Percentiles rank a stretch among this genome's conserved stretches.
Conservation (phyloP, 2,797 vertebrate genomes). For the Galago senegalensis region DNA sequence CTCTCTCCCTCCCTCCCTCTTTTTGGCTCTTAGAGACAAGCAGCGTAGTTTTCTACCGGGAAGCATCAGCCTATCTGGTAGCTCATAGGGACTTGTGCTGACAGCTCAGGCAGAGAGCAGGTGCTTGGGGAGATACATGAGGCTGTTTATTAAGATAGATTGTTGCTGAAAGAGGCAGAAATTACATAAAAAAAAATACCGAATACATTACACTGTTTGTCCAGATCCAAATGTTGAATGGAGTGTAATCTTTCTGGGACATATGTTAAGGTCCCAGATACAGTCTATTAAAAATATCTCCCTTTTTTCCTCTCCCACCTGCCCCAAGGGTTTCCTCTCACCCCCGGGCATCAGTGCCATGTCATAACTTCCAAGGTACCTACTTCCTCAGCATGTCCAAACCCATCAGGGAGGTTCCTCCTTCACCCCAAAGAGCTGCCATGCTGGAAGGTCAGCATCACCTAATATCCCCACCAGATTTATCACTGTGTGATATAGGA, state of each 20-base stretch:
- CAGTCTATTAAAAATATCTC: not conserved
- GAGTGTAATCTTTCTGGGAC: not conserved
- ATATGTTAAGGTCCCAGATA: not conserved
- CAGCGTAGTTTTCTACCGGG: not conserved
- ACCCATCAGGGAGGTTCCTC: not conserved
- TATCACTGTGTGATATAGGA: not conserved
- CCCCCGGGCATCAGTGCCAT: not conserved
- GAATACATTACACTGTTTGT: not conserved
- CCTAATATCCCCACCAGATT: not conserved
- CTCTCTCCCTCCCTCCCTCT: not conserved
- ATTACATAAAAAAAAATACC: not conserved
- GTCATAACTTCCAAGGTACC: not conserved
- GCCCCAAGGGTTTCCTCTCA: not conserved
- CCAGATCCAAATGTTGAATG: not conserved
- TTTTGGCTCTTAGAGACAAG: conserved; percentile 24
- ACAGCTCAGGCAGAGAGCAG: conserved; percentile 53
- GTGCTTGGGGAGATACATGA: conserved; percentile 46
- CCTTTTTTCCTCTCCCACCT: not conserved
- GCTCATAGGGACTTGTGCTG: conserved; percentile 27
- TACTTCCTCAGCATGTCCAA: not conserved
- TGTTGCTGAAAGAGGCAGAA: conserved; percentile 37
- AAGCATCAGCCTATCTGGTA: conserved; percentile 22
- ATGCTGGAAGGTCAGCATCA: not conserved
- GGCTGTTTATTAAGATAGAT: conserved; percentile 31
- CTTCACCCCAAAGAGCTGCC: not conserved